phyloP scores from a whole-genome alignment of 2,797 vertebrate species.

The Diceros bicornis region DNA sequence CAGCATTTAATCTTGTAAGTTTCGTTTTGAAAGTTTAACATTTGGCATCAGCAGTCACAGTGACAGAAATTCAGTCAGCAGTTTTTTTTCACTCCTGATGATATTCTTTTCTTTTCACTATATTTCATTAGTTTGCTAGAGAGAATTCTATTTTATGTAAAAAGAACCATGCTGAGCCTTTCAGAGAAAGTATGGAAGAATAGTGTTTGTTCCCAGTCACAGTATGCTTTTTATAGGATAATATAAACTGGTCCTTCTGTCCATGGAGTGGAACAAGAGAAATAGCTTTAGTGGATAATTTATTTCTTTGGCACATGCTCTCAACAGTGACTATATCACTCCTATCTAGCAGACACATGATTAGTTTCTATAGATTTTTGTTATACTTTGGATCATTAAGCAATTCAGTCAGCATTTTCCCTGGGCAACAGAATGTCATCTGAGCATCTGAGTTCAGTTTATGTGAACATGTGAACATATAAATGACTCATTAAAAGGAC shows the following conservation, averaged over 20 bases:
- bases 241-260: constrained; percentile 73
- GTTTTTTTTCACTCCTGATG: constrained; percentile 76
- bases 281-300: constrained; percentile 64
- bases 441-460: constrained; percentile 1
- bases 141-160: constrained; percentile 88
- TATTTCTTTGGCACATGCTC: constrained; percentile 82
- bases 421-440: background rate
- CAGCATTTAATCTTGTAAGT: constrained; percentile 71
- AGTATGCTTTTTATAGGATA: constrained; percentile 86
- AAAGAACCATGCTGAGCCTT: constrained; percentile 78
- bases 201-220: constrained; percentile 89
- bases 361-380: constrained; percentile 73
- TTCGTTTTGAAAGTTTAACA: constrained; percentile 89
- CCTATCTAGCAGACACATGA: background rate
- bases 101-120: constrained; percentile 72
- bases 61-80: constrained; percentile 88
- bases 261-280: constrained; percentile 79
- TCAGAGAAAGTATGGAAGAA: constrained; percentile 88
- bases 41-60: constrained; percentile 87
- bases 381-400: constrained; percentile 63
- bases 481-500: background rate
- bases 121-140: constrained; percentile 86
- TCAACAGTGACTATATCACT: constrained; percentile 77
- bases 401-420: constrained; percentile 61
- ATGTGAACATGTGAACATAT: constrained; percentile 1